Conservation (phyloP, 2,113 vertebrate species). For the Protobothrops flavoviridis region DNA sequence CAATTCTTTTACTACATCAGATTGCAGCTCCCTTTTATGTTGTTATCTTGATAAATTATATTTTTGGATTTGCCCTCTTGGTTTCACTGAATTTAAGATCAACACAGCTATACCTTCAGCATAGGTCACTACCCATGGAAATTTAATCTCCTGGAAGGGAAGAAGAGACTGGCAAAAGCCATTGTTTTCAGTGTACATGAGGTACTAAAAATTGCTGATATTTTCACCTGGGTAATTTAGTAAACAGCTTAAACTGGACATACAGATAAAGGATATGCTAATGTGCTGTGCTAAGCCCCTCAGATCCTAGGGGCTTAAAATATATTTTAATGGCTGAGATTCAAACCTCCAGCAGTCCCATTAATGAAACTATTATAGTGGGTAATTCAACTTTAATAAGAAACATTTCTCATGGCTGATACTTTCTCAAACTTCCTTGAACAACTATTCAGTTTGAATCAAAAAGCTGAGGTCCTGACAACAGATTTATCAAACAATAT, state of each 20-base stretch:
- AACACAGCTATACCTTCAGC: not conserved
- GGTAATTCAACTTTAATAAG: not conserved
- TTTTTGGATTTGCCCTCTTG: not conserved
- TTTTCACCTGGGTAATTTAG: not conserved
- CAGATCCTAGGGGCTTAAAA: not conserved
- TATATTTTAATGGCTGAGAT: not conserved
- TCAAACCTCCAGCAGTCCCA: not conserved
- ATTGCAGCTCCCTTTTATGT: not conserved
- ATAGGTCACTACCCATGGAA: not conserved
- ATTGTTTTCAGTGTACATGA: not conserved
- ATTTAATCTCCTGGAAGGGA: not conserved
- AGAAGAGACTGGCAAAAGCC: not conserved
- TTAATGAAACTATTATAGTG: not conserved
- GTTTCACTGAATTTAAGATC: not conserved
- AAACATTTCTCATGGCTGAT: not conserved
- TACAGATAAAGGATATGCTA: not conserved
- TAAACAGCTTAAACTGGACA: not conserved
- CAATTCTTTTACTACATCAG: not conserved
- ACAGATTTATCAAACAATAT: not conserved
- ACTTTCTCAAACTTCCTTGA: not conserved
- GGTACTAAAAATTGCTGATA: not conserved
- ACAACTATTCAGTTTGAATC: not conserved
- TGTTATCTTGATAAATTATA: not conserved
- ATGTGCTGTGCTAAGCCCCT: not conserved
- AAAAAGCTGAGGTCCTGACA: not conserved